These are phyloP conservation scores for Gasteruption jaculator DNA, from an alignment of 2,888 invertebrate species.

Conservation along the genomic window DNA sequence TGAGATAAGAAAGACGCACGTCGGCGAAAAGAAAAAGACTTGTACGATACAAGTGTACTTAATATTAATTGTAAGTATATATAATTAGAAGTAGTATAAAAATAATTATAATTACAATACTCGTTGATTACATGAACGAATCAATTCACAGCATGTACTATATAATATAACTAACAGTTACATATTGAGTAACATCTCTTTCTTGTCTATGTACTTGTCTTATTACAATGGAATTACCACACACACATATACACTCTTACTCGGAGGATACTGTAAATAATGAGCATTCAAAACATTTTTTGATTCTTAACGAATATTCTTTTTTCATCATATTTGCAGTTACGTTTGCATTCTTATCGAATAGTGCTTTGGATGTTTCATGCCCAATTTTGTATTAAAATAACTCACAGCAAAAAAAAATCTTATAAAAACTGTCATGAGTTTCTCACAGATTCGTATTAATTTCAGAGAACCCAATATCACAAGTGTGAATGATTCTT, in stretches of 20 bases:
- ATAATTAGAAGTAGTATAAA: slow-evolving; percentile 23
- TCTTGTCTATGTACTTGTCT: too few species aligned
- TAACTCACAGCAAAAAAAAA: slow-evolving; percentile 2
- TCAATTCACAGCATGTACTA: too few species aligned
- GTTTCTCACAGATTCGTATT: too few species aligned
- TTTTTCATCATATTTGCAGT: neutral
- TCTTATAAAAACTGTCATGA: slow-evolving; percentile 3
- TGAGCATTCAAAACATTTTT: neutral
- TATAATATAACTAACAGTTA: too few species aligned
- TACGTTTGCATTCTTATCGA: neutral
- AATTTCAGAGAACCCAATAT: too few species aligned
- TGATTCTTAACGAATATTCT: slow-evolving; percentile 1
- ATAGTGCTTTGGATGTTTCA: slow-evolving; percentile 22
- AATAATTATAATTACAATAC: slow-evolving; percentile 31
- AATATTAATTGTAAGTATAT: neutral
- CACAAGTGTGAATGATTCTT: too few species aligned
- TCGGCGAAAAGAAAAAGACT: slow-evolving; percentile 4
- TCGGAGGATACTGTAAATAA: slow-evolving; percentile 23
- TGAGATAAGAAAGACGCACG: too few species aligned
- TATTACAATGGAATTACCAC: slow-evolving; percentile 11
- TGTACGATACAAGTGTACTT: slow-evolving; percentile 10
- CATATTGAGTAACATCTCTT: too few species aligned
- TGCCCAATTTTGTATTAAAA: neutral
- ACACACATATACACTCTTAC: slow-evolving; percentile 22
- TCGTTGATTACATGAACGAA: slow-evolving; percentile 11